These are phyloP conservation scores for Tenrec ecaudatus DNA, from an alignment of 2,113 vertebrate species.

Conservation along the genomic window DNA sequence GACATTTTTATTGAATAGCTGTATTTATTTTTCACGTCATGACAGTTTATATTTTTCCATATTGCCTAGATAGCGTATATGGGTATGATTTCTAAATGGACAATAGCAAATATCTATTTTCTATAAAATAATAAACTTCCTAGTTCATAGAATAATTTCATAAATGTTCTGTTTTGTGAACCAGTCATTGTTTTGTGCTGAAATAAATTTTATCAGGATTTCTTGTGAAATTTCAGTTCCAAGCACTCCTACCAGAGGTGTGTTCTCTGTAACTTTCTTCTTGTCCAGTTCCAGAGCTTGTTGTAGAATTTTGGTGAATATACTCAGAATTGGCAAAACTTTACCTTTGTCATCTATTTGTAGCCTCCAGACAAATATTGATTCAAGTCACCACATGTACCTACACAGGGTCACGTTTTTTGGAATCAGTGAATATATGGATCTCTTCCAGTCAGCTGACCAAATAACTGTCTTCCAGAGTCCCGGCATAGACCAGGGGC, in stretches of 20 bases:
- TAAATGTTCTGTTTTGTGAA: not conserved
- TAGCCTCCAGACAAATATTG: too few relatives aligned
- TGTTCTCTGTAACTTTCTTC: conserved; percentile 55
- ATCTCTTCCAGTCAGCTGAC: too few relatives aligned
- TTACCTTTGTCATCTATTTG: too few relatives aligned
- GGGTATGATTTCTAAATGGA: conserved; percentile 87
- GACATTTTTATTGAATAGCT: conserved; percentile 92
- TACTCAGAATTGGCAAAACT: too few relatives aligned
- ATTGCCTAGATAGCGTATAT: conserved; percentile 87
- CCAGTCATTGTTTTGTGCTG: not conserved
- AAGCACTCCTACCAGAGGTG: conserved; percentile 81
- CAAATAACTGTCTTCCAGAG: too few relatives aligned
- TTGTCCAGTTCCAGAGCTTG: conserved; percentile 86
- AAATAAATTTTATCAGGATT: conserved; percentile 85
- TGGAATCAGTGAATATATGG: too few relatives aligned
- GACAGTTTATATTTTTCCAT: conserved; percentile 86
- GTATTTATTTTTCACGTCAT: conserved; percentile 95
- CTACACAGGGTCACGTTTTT: too few relatives aligned
- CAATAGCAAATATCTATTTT: conserved; percentile 90
- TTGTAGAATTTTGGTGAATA: conserved; percentile 62
- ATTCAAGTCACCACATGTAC: too few relatives aligned
- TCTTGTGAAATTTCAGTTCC: conserved; percentile 91
- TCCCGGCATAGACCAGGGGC: too few relatives aligned
- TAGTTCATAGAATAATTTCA: conserved; percentile 69
- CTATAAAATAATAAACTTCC: conserved; percentile 87